Evolutionary conservation across 2,797 vertebrate genomes (phyloP).

Genomic region (Onychomys arenicola): DNA sequence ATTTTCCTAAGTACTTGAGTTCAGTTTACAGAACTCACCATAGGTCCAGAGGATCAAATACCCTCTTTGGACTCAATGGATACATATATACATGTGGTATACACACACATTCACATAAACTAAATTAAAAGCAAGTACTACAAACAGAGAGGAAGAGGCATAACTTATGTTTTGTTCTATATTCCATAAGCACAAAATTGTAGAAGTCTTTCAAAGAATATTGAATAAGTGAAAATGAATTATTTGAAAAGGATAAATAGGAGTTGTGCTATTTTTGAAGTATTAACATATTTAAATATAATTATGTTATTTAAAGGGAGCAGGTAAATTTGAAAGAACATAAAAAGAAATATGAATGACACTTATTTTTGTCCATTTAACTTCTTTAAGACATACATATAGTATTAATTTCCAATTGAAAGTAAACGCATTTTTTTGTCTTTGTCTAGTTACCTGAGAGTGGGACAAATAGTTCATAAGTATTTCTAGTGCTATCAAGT

Average conservation of each 20-base stretch:
- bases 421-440: not conserved
- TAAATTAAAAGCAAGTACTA: not conserved
- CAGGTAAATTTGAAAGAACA: not conserved
- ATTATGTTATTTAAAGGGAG: not conserved
- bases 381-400: not conserved
- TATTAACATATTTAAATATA: not conserved
- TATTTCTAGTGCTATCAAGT: not conserved
- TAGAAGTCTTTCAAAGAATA: not conserved
- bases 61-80: not conserved
- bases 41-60: not conserved
- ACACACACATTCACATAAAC: too few relatives aligned
- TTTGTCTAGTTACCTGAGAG: not conserved
- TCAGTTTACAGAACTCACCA: not conserved
- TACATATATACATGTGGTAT: not conserved
- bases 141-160: not conserved
- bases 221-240: not conserved
- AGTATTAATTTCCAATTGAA: not conserved
- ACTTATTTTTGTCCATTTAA: not conserved
- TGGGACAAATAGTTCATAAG: not conserved
- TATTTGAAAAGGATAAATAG: not conserved
- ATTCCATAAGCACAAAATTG: not conserved
- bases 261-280: not conserved
- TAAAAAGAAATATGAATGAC: not conserved
- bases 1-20: not conserved
- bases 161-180: not conserved